Evolutionary conservation across 1,140 invertebrate species (phyloP), one percentile per base, ranked within the genome.

Genomic region (Glossosoma conforme): DNA sequence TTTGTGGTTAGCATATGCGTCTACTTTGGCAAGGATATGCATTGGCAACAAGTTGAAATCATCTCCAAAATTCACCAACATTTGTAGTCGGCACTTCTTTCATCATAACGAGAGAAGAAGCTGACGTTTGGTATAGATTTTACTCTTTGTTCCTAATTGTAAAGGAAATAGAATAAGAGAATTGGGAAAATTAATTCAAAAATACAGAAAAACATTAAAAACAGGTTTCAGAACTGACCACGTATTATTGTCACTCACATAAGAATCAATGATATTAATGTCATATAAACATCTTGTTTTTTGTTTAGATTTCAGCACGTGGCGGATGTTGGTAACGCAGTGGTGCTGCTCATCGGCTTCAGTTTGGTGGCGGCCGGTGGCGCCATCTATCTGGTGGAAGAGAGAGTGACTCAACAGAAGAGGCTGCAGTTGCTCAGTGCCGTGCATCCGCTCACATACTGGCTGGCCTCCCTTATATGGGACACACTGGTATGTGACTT

Each of bases 251-350:
- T 11, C 17, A 36, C 37, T 50, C 13, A 40, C 8, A 8, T 43
- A 35, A 44, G 22, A 10, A 40, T 44, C n/a, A n/a, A n/a, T n/a
- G n/a, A n/a, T n/a, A n/a, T n/a, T n/a, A n/a, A n/a, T n/a, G n/a
- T n/a, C n/a, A n/a, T n/a, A n/a, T n/a, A n/a, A n/a, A n/a, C n/a
- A n/a, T n/a, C n/a, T n/a, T n/a, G n/a, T 38, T 30, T 61, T 54
- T n/a, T n/a, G n/a, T n/a, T 13, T 49, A 82, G 80, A 22, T 68
- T 83, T 44, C 82, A 83, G 52, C 81, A 83, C 65, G 74, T 83
- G 1, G 80, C 79, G 2, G 82, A 84, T 60, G 79, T 81, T 8
- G 82, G 81, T 11, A 77, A 84, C 22, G 76, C 80, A 0, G 68
- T 77, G n/a, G 77, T 84, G 36, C 62, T 84, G 24, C 58, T 83